Percentiles rank a stretch among this genome's conserved stretches.
Conservation (phyloP, 2,113 vertebrate species). For the Xerus inauris region DNA sequence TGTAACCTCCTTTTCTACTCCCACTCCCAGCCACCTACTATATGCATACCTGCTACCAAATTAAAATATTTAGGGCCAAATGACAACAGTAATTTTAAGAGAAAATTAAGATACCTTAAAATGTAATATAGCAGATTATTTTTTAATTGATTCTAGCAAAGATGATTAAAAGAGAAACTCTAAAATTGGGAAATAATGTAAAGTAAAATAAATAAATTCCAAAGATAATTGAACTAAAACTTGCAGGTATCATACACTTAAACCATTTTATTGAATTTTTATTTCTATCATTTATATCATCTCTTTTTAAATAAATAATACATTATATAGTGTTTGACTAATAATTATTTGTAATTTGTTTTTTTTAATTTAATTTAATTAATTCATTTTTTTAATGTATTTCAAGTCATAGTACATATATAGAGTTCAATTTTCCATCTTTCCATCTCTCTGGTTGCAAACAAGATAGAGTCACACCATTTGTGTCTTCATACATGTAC, state of each 20-base stretch:
- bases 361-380: no score
- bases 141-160: background rate
- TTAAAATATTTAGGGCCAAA: background rate
- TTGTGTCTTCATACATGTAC: no score
- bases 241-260: background rate
- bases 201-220: background rate
- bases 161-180: background rate
- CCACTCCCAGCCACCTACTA: no score
- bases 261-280: background rate
- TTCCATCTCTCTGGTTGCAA: no score
- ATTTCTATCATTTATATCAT: background rate
- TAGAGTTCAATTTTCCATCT: no score
- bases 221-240: background rate
- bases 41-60: background rate
- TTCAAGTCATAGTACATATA: no score
- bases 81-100: background rate
- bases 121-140: background rate
- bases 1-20: background rate
- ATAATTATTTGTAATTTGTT: constrained; percentile 12
- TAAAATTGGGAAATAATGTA: background rate
- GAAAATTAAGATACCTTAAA: background rate
- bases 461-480: no score
- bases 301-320: background rate
- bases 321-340: background rate
- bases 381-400: no score